These are phyloP conservation scores for Halictus rubicundus DNA, from an alignment of 1,140 invertebrate species.

Conservation along the genomic window DNA sequence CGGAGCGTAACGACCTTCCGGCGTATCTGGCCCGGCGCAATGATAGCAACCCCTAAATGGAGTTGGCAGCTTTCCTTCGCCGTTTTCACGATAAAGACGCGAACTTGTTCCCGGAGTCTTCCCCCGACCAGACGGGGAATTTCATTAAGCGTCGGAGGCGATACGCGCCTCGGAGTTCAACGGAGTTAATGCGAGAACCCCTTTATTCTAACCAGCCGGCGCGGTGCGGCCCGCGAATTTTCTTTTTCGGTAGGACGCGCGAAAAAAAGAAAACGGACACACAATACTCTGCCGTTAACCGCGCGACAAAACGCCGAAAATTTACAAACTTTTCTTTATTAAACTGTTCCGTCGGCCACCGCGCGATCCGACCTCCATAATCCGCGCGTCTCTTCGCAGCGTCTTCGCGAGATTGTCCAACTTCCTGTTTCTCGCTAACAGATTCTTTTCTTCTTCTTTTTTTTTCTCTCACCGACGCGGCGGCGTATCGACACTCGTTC, in stretches of 20 bases:
- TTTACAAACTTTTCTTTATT: constrained; percentile 39
- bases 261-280: too few relatives aligned
- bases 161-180: constrained; percentile 38
- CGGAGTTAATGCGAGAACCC: constrained; percentile 27
- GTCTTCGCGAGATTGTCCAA: not conserved
- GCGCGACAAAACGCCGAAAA: constrained; percentile 15
- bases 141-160: constrained; percentile 54
- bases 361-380: too few relatives aligned
- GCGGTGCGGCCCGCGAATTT: not conserved
- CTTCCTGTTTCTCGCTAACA: not conserved
- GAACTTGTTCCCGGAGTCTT: constrained; percentile 32
- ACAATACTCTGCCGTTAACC: too few relatives aligned
- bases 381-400: too few relatives aligned
- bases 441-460: too few relatives aligned
- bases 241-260: too few relatives aligned
- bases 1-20: constrained; percentile 47
- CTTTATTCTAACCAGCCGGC: constrained; percentile 41
- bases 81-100: constrained; percentile 60
- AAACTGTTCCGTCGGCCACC: not conserved
- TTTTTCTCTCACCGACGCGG: too few relatives aligned
- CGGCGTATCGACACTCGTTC: not conserved
- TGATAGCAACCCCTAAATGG: constrained; percentile 54
- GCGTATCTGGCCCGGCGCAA: constrained; percentile 53
- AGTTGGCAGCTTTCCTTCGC: constrained; percentile 42
- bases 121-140: constrained; percentile 56